phyloP scores from a whole-genome alignment of 2,888 invertebrate species.

The Coremacera marginata region DNA sequence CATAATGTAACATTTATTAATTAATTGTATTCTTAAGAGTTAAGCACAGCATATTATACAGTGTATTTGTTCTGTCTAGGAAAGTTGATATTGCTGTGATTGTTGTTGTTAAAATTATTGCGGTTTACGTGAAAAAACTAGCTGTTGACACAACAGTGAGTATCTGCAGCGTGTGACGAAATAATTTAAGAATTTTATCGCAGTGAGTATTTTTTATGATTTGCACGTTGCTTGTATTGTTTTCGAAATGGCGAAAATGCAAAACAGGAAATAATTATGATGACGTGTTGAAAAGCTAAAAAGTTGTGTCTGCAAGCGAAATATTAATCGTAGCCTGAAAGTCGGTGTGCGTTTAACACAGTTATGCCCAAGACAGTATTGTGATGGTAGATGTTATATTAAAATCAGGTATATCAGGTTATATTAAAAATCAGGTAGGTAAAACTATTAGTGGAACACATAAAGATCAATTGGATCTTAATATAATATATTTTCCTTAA shows the following conservation, averaged over 20 bases:
- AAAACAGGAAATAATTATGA: constrained; percentile 29
- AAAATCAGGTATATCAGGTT: no score
- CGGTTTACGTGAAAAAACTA: neutral
- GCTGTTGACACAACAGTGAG: neutral
- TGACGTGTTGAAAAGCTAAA: neutral
- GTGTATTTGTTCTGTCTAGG: neutral
- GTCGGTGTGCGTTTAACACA: no score
- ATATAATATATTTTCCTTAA: no score
- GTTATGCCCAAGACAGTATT: no score
- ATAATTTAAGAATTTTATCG: constrained; percentile 26
- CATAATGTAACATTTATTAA: no score
- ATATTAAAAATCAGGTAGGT: no score
- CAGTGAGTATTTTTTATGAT: neutral
- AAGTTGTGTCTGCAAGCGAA: no score
- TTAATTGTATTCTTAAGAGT: no score
- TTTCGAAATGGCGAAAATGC: neutral
- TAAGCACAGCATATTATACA: neutral
- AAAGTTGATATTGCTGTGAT: neutral
- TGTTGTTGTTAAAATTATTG: constrained; percentile 6
- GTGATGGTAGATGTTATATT: no score
- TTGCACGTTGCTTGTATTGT: neutral
- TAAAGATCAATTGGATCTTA: no score
- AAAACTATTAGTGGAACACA: no score
- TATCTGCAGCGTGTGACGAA: constrained; percentile 18
- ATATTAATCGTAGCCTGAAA: no score